Conservation (phyloP, 2,113 vertebrate genomes). For the Phainopepla nitens region DNA sequence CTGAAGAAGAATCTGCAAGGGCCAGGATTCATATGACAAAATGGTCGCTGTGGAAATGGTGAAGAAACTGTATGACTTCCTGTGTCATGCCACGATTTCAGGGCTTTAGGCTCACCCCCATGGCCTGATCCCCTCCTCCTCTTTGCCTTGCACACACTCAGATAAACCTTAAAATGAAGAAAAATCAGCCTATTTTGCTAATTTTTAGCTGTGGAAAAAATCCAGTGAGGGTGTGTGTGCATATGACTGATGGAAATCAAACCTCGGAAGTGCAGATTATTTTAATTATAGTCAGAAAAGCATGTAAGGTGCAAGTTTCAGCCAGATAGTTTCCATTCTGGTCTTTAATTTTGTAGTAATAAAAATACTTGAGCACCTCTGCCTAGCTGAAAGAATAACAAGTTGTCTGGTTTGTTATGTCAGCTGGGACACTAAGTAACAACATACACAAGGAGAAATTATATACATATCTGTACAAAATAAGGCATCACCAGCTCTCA, state of each 20-base stretch:
- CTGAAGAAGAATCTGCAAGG: background rate
- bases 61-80: background rate
- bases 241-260: background rate
- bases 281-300: conserved; percentile 31
- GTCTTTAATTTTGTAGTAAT: background rate
- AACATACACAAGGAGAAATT: background rate
- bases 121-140: background rate
- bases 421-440: background rate
- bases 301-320: background rate
- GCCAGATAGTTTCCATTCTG: background rate
- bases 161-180: background rate
- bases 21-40: background rate
- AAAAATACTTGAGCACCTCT: background rate
- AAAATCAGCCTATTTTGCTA: background rate
- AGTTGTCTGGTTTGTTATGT: background rate
- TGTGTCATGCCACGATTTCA: background rate
- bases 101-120: background rate
- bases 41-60: background rate
- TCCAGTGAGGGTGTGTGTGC: background rate
- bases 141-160: background rate
- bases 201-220: background rate
- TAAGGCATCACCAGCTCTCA: background rate
- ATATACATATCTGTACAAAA: background rate
- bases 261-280: conserved; percentile 23
- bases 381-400: background rate